Evolutionary conservation across 2,113 vertebrate genomes (phyloP), one percentile per base, ranked within the genome.

Genomic region (Amblyornis subalaris): DNA sequence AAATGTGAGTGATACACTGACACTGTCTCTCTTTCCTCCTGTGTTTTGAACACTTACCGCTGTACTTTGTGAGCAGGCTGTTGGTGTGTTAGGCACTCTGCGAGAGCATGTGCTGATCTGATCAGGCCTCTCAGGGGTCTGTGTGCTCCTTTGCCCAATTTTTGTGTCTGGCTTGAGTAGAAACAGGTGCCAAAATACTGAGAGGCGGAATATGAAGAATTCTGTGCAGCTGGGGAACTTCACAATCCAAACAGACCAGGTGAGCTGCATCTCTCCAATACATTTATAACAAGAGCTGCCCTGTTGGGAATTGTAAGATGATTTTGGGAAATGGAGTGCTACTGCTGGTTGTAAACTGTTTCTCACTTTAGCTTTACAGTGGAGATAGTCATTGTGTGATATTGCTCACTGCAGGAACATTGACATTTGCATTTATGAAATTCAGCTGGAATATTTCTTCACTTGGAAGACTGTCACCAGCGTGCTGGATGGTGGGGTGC

Each of bases 31-130:
- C 48, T 64, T 72, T 78, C 40, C 6, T 9, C 35, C 14, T 47
- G 15, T 51, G n/a, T n/a, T 90, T 84, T 45, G 58, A 62, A 35
- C 29, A 73, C 17, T 73, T 65, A 9, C 6, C 8, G 17, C 23
- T 67, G 21, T 54, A 22, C 7, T 57, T 70, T 47, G 14, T 6
- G 7, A 62, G 33, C 13, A 29, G 64, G 47, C 44, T 66, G 61
- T 55, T 47, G 62, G 53, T 17, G 19, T 1, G 0, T 47, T 44
- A 23, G 24, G 22, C 19, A n/a, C 0, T 1, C 48, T 50, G 8
- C 51, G 38, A 58, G 45, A 80, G 14, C n/a, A 25, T 1, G 2
- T 44, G 16, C 20, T 61, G n/a, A 65, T 70, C 25, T 61, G 42
- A 58, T 65, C 21, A 26, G 42, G 21, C 4, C 12, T 64, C n/a